phyloP scores from a whole-genome alignment of 2,113 vertebrate species.

The Talpa occidentalis region DNA sequence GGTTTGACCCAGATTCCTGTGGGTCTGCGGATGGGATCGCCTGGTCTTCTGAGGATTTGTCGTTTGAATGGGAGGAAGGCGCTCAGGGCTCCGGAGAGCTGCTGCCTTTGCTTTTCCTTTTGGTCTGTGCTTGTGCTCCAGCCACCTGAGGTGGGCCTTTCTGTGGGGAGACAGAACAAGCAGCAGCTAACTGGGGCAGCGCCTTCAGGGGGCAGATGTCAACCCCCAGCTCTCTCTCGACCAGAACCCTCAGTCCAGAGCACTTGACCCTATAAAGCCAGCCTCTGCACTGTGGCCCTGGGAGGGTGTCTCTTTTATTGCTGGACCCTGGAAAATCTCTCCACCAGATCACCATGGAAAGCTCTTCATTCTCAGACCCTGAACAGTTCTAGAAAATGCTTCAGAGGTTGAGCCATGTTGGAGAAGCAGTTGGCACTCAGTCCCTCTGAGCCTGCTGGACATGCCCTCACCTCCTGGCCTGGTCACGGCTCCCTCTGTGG shows the following conservation, averaged over 20 bases:
- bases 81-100: not conserved
- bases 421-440: rapidly evolving
- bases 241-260: not conserved
- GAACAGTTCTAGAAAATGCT: not conserved
- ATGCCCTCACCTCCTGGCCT: too few relatives aligned
- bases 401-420: not conserved
- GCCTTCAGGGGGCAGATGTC: not conserved
- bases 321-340: not conserved
- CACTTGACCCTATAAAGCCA: not conserved
- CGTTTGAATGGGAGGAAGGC: not conserved
- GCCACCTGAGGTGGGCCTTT: not conserved
- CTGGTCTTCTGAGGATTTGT: not conserved
- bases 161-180: not conserved
- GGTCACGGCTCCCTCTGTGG: not conserved
- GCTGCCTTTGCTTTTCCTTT: not conserved
- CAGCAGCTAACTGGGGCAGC: not conserved
- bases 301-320: not conserved
- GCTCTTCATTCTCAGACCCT: too few relatives aligned
- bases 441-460: not conserved
- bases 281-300: not conserved
- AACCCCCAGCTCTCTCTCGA: not conserved
- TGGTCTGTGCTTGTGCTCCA: not conserved
- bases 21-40: not conserved
- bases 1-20: slow-evolving; percentile 21
- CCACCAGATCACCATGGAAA: not conserved